Percentiles rank a stretch among this genome's conserved stretches.
Conservation (phyloP, 2,113 vertebrate genomes). For the Todiramphus chloris region DNA sequence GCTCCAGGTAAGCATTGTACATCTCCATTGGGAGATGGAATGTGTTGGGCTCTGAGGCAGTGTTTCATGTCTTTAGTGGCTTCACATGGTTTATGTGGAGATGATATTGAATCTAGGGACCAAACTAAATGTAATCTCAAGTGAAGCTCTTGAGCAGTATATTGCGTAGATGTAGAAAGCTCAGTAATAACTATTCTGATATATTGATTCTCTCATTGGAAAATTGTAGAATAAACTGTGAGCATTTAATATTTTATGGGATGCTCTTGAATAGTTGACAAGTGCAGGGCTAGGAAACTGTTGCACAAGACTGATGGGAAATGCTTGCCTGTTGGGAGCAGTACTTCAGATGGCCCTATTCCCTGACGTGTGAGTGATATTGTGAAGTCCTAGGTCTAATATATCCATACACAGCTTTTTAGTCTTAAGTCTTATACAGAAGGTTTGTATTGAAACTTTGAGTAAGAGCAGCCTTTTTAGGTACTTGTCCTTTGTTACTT, state of each 20-base stretch:
- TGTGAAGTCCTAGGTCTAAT: not conserved
- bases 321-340: not conserved
- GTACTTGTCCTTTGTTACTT: not conserved
- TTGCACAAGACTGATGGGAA: not conserved
- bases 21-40: not conserved
- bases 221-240: not conserved
- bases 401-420: not conserved
- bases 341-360: not conserved
- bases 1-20: not conserved
- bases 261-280: not conserved
- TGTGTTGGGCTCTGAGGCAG: not conserved
- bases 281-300: not conserved
- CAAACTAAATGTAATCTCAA: not conserved
- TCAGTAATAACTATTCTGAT: not conserved
- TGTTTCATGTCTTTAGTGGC: not conserved
- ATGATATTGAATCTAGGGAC: not conserved
- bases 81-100: rapidly evolving
- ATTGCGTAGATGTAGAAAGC: not conserved
- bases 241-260: not conserved
- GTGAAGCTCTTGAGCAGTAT: not conserved
- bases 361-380: not conserved
- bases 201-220: not conserved
- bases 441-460: not conserved
- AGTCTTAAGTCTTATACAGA: not conserved
- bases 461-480: not conserved